Percentiles rank a stretch among this genome's conserved stretches.
These are phyloP conservation scores for Spinibarbus caldwelli DNA, from an alignment of 2,797 vertebrate genomes.

Conservation along the genomic window DNA sequence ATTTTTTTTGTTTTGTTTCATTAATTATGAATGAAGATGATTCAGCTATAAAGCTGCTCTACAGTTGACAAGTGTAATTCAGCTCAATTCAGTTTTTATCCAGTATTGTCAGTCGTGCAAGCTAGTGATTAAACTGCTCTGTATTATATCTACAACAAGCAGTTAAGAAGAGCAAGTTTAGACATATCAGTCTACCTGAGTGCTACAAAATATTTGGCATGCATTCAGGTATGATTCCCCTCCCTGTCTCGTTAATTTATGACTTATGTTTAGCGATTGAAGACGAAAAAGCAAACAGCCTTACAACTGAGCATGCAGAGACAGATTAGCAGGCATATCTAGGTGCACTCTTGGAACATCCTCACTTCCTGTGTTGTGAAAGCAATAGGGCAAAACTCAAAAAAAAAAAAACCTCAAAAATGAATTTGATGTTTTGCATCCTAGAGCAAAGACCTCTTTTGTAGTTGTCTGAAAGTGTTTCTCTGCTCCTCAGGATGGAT, in stretches of 20 bases:
- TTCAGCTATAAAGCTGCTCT: background rate
- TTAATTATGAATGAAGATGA: background rate
- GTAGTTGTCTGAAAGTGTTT: slow-evolving; percentile 1
- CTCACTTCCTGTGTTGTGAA: background rate
- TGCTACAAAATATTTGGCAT: background rate
- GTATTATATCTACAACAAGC: background rate
- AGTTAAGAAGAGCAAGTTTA: slow-evolving; percentile 8
- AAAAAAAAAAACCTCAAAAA: no score
- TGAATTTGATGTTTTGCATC: background rate
- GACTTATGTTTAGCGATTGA: background rate
- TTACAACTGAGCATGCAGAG: background rate
- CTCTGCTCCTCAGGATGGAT: slow-evolving; percentile 69
- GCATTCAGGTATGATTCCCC: slow-evolving; percentile 20
- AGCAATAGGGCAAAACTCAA: background rate
- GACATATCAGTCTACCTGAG: background rate
- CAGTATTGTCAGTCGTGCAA: background rate
- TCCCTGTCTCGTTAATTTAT: background rate
- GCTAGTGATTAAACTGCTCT: background rate
- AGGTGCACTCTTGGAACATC: background rate
- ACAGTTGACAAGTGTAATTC: background rate
- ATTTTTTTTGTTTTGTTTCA: background rate
- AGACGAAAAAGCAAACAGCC: no score
- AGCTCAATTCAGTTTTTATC: background rate
- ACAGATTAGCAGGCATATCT: background rate
- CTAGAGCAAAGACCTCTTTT: background rate